Percentiles rank a stretch among this genome's conserved stretches.
phyloP scores from a whole-genome alignment of 2,888 invertebrate genomes.

The Heliconius hortense region DNA sequence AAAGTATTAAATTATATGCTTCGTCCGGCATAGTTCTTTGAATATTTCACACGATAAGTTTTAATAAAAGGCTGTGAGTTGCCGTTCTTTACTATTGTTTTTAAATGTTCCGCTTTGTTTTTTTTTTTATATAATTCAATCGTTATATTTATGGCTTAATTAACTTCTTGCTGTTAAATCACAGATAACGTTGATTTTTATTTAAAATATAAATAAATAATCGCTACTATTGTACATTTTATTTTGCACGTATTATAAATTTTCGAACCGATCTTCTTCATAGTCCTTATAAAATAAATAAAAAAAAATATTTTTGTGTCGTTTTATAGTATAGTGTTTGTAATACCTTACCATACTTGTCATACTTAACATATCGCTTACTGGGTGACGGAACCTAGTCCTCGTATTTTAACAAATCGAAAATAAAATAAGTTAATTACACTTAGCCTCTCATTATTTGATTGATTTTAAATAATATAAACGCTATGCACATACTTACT shows the following conservation, averaged over 20 bases:
- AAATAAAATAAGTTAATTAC: too few relatives aligned
- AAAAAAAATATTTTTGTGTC: too few relatives aligned
- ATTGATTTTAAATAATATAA: too few relatives aligned
- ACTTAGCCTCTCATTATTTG: too few relatives aligned
- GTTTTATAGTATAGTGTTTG: too few relatives aligned
- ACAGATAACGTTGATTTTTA: not conserved
- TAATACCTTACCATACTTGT: too few relatives aligned
- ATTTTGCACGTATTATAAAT: not conserved
- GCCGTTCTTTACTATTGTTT: conserved; percentile 61
- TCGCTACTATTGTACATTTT: not conserved
- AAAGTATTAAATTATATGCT: conserved; percentile 74
- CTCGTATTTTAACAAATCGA: too few relatives aligned
- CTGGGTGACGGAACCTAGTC: too few relatives aligned
- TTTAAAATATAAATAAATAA: not conserved
- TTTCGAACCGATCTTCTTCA: too few relatives aligned
- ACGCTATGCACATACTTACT: not conserved
- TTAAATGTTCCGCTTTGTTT: conserved; percentile 38
- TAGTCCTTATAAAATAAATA: too few relatives aligned
- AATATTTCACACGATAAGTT: conserved; percentile 70
- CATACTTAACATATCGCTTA: too few relatives aligned
- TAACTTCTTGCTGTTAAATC: not conserved
- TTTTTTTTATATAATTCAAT: not conserved
- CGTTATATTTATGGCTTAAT: not conserved
- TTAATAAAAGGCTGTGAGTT: conserved; percentile 57
- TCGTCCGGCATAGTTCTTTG: conserved; percentile 55